These are phyloP conservation scores for Leucophenga maculata DNA, from an alignment of 2,888 invertebrate species.

Conservation along the genomic window DNA sequence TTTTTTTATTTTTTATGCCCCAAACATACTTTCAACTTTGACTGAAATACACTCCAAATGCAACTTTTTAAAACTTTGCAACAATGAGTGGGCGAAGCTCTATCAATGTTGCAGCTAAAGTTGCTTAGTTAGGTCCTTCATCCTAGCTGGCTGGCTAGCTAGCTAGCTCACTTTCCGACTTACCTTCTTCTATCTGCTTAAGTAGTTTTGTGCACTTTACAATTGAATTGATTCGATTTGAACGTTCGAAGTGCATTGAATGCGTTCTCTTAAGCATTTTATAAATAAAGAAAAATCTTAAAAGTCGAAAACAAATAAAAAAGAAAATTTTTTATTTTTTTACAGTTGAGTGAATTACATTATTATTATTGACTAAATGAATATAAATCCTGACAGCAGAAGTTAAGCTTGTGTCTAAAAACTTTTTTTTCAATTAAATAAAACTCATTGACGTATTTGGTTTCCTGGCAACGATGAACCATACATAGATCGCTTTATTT, in stretches of 20 bases:
- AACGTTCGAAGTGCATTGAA: constrained; percentile 19
- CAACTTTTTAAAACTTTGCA: constrained; percentile 50
- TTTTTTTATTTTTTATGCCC: neutral
- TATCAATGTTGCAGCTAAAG: constrained; percentile 18
- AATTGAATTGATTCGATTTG: constrained; percentile 53
- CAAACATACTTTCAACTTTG: too few species aligned
- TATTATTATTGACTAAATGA: too few species aligned
- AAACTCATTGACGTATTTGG: too few species aligned
- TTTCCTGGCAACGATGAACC: too few species aligned
- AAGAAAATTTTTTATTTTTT: too few species aligned
- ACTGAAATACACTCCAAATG: neutral
- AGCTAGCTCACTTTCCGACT: constrained; percentile 34
- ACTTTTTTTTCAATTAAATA: too few species aligned
- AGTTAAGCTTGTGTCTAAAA: too few species aligned
- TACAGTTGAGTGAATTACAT: too few species aligned
- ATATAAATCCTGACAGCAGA: too few species aligned
- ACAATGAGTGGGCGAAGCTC: constrained; percentile 41
- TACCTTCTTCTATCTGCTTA: constrained; percentile 25
- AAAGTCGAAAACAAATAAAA: neutral
- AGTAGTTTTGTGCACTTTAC: constrained; percentile 34
- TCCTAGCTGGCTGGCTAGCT: neutral
- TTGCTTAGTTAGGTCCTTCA: neutral
- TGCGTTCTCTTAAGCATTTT: constrained; percentile 47
- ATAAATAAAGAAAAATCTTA: constrained; percentile 52
- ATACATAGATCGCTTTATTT: too few species aligned